Evolutionary conservation across 2,113 vertebrate species (phyloP).

Genomic region (Oryctolagus cuniculus): DNA sequence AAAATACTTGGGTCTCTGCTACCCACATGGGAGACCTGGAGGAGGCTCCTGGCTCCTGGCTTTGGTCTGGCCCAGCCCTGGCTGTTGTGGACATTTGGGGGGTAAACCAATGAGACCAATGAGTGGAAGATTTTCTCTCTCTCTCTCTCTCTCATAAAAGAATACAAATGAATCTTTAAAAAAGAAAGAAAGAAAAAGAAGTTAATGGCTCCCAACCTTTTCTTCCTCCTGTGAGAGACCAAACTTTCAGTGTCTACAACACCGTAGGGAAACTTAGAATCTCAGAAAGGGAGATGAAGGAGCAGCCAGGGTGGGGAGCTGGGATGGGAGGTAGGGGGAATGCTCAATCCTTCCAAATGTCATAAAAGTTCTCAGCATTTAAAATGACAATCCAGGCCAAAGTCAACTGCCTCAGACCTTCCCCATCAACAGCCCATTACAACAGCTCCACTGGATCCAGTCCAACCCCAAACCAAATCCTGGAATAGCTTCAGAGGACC

Average conservation of each 20-base stretch:
- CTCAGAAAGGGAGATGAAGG: neutral
- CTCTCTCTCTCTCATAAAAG: no score
- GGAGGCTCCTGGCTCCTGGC: no score
- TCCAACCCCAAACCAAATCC: neutral
- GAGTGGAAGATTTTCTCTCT: no score
- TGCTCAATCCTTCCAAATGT: neutral
- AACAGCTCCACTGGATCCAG: neutral
- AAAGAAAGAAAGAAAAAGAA: no score
- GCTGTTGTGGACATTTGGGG: no score
- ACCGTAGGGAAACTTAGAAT: slow-evolving; percentile 9
- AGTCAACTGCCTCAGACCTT: slow-evolving; percentile 35
- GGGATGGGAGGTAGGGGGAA: neutral
- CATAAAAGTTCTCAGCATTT: neutral
- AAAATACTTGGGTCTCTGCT: no score
- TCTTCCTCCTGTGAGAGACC: neutral
- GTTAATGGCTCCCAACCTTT: neutral
- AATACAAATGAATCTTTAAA: no score
- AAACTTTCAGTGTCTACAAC: slow-evolving; percentile 11
- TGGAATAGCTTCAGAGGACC: slow-evolving; percentile 57
- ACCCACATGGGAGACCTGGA: no score
- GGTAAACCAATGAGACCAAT: no score
- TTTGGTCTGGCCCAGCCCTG: no score
- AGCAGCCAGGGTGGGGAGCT: neutral
- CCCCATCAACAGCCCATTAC: slow-evolving; percentile 4
- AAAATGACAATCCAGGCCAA: slow-evolving; percentile 41